phyloP scores from a whole-genome alignment of 2,888 invertebrate species.

The Rhogogaster chlorosoma region DNA sequence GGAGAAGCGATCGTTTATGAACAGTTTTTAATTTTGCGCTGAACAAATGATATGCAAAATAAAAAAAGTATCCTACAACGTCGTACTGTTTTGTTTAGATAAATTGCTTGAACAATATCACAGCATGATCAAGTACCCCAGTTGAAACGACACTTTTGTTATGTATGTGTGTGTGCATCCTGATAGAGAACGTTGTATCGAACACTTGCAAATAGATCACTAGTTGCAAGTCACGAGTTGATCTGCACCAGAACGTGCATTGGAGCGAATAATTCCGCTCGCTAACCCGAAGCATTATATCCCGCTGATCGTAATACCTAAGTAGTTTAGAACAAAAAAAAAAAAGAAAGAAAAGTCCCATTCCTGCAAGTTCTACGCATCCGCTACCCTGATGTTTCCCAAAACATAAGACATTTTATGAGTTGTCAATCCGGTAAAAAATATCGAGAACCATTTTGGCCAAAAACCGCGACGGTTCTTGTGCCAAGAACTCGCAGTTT shows the following conservation, averaged over 20 bases:
- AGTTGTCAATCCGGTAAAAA: slow-evolving; percentile 95
- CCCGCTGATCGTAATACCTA: slow-evolving; percentile 3
- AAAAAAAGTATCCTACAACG: background rate
- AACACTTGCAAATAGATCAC: slow-evolving; percentile 17
- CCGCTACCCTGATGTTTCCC: background rate
- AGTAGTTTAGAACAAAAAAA: background rate
- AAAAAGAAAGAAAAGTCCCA: background rate
- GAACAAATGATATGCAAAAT: background rate
- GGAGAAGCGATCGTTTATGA: background rate
- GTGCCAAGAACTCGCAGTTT: slow-evolving; percentile 83
- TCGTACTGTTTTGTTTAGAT: slow-evolving; percentile 13
- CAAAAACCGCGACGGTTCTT: slow-evolving; percentile 81
- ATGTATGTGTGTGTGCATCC: slow-evolving; percentile 36
- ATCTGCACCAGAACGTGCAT: slow-evolving; percentile 36
- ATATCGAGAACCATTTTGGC: slow-evolving; percentile 99
- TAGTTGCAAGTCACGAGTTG: slow-evolving; percentile 47
- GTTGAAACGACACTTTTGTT: slow-evolving; percentile 76
- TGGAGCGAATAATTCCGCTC: background rate
- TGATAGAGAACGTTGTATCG: background rate
- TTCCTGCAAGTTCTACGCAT: background rate
- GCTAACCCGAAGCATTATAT: slow-evolving; percentile 13
- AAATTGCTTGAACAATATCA: slow-evolving; percentile 22
- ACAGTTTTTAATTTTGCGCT: background rate
- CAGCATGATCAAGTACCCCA: slow-evolving; percentile 17
- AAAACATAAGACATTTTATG: slow-evolving; percentile 77